Conservation (phyloP, 2,888 invertebrate species). For the Noctua janthina region DNA sequence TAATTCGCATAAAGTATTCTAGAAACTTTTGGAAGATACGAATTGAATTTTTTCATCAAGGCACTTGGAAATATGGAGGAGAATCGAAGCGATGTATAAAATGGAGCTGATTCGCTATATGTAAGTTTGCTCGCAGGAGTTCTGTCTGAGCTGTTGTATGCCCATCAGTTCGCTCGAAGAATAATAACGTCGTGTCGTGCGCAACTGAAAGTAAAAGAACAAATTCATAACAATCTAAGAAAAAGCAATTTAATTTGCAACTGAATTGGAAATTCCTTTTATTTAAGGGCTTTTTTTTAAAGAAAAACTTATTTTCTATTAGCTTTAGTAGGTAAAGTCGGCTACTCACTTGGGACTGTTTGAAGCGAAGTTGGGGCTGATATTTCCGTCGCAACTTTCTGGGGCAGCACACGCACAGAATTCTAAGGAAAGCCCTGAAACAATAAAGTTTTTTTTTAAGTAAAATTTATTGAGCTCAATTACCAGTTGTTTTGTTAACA, state of each 20-base stretch:
- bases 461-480: constrained; percentile 24
- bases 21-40: constrained; percentile 72
- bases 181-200: constrained; percentile 93
- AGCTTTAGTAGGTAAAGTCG: constrained; percentile 24
- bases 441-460: constrained; percentile 69
- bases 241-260: constrained; percentile 65
- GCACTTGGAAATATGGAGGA: constrained; percentile 82
- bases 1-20: constrained; percentile 59
- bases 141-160: constrained; percentile 93
- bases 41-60: constrained; percentile 76
- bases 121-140: constrained; percentile 96
- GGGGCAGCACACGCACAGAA: constrained; percentile 97
- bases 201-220: constrained; percentile 92
- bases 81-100: constrained; percentile 67
- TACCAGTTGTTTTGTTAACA: not conserved
- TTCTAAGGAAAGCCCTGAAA: constrained; percentile 97
- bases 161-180: constrained; percentile 94
- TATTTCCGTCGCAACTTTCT: constrained; percentile 95
- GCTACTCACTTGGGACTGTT: constrained; percentile 94
- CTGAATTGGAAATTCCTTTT: constrained; percentile 62
- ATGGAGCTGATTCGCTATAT: constrained; percentile 91
- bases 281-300: constrained; percentile 44
- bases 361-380: constrained; percentile 95
- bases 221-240: constrained; percentile 76
- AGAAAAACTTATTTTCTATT: constrained; percentile 73